Conservation (phyloP, 2,797 vertebrate species). For the Australoheros facetus region DNA sequence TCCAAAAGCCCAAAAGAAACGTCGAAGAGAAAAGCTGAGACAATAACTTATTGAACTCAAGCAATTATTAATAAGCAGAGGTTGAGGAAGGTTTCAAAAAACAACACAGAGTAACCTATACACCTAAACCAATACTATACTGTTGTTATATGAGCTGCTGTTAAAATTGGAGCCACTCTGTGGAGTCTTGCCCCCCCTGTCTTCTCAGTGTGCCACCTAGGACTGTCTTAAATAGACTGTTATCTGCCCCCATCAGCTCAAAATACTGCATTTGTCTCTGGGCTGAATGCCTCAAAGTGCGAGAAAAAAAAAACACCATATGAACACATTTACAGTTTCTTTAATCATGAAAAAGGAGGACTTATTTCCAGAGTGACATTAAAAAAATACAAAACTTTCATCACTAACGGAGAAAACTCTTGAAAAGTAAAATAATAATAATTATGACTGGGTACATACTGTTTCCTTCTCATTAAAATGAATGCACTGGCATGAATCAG, state of each 20-base stretch:
- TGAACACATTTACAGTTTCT: constrained; percentile 3
- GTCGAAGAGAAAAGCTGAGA: constrained; percentile 10
- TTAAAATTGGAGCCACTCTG: constrained; percentile 31
- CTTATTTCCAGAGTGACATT: constrained; percentile 25
- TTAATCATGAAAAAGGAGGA: constrained; percentile 10
- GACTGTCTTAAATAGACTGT: constrained; percentile 33
- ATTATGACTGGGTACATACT: background rate
- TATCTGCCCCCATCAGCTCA: constrained; percentile 22
- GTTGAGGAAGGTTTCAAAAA: background rate
- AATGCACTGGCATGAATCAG: constrained; percentile 49
- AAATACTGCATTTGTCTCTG: constrained; percentile 12
- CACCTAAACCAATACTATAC: constrained; percentile 33
- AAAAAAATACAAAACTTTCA: constrained; percentile 13
- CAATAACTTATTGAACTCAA: constrained; percentile 31
- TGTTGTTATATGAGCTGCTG: constrained; percentile 34
- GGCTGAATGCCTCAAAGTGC: background rate
- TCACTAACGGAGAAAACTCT: constrained; percentile 20
- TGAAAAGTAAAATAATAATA: background rate
- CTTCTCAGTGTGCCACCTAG: constrained; percentile 40
- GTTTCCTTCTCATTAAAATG: constrained; percentile 36
- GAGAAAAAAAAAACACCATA: background rate
- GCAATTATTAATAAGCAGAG: constrained; percentile 31
- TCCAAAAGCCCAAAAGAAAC: constrained; percentile 16
- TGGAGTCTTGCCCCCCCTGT: constrained; percentile 18
- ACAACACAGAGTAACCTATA: constrained; percentile 27